A percentile compares a stretch with the other conserved stretches of the same genome.
phyloP scores from a whole-genome alignment of 2,888 invertebrate genomes.

The Synanthedon andrenaeformis region DNA sequence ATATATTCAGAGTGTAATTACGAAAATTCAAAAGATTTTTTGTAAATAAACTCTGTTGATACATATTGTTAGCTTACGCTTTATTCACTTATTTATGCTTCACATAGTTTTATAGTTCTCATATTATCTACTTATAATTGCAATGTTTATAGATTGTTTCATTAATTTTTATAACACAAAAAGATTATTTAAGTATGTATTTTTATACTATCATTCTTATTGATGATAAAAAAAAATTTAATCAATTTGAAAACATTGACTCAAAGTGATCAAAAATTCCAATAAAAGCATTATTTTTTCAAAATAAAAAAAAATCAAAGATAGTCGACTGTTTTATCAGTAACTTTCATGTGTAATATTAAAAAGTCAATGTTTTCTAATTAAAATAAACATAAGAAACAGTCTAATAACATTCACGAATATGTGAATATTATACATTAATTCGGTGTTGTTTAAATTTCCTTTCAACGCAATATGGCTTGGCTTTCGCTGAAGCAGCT shows the following conservation, averaged over 20 bases:
- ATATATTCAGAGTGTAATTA: constrained; percentile 10
- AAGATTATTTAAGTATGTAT: constrained; percentile 1
- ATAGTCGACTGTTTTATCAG: no score
- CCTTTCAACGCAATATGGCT: constrained; percentile 14
- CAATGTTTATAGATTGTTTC: constrained; percentile 55
- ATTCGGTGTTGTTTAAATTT: neutral
- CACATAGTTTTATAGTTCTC: constrained; percentile 21
- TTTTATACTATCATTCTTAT: constrained; percentile 24
- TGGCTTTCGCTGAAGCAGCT: constrained; percentile 61
- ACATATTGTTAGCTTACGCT: constrained; percentile 30
- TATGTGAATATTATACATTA: neutral
- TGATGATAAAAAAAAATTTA: constrained; percentile 9
- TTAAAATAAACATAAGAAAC: constrained; percentile 8
- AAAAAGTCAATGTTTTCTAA: no score
- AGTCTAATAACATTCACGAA: constrained; percentile 11
- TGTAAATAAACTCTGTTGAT: constrained; percentile 20
- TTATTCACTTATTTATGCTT: constrained; percentile 31
- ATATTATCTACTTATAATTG: constrained; percentile 23
- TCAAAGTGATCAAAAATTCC: no score
- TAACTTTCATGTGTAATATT: no score
- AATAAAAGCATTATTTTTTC: no score
- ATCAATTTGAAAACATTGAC: no score
- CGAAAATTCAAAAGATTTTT: constrained; percentile 6
- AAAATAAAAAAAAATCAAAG: no score
- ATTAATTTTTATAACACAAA: constrained; percentile 20